A percentile compares a stretch with the other conserved stretches of the same genome.
These are phyloP conservation scores for Propithecus deckenii DNA, from an alignment of 2,797 vertebrate species.

Conservation along the genomic window DNA sequence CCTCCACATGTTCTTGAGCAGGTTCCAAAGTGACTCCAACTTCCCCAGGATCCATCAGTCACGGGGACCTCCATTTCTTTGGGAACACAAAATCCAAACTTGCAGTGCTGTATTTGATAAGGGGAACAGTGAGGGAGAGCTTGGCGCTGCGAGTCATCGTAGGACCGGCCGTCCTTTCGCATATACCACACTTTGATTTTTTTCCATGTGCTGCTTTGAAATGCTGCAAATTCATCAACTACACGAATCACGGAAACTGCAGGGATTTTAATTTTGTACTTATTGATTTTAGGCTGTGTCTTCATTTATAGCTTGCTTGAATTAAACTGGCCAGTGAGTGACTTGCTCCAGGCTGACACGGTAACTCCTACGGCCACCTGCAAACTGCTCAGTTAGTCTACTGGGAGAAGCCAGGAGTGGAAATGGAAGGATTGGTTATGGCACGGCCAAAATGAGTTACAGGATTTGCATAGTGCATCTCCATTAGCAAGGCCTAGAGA, in stretches of 20 bases:
- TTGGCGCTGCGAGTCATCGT: not conserved
- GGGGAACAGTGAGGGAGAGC: slow-evolving; percentile 64
- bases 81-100: slow-evolving; percentile 93
- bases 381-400: not conserved
- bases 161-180: not conserved
- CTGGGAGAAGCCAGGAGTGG: not conserved
- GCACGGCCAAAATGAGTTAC: not conserved
- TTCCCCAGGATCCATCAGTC: slow-evolving; percentile 95
- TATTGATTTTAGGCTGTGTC: not conserved
- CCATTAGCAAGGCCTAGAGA: not conserved
- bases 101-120: slow-evolving; percentile 92
- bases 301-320: not conserved
- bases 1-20: slow-evolving; percentile 97
- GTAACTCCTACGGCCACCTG: not conserved
- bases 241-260: not conserved
- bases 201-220: not conserved
- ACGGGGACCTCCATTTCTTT: slow-evolving; percentile 91
- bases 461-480: not conserved
- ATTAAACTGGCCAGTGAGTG: not conserved
- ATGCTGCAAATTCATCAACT: not conserved
- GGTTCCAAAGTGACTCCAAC: slow-evolving; percentile 97
- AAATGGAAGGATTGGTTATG: not conserved
- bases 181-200: not conserved
- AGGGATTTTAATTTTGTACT: not conserved
- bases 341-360: not conserved